These are phyloP conservation scores for Trichoplusia ni DNA, from an alignment of 1,140 invertebrate species.

Conservation along the genomic window DNA sequence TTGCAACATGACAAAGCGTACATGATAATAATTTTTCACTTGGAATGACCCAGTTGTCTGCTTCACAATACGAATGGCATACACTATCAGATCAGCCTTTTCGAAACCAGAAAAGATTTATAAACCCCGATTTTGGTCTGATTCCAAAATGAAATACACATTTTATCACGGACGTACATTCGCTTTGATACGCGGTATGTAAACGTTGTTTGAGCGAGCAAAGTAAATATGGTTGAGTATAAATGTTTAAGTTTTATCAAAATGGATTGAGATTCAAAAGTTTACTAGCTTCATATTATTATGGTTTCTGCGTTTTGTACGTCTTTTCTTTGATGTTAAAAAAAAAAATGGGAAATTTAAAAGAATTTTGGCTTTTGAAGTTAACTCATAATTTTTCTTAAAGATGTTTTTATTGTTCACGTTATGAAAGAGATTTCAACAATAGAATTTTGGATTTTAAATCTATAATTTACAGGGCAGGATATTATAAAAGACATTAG, in stretches of 20 bases:
- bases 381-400: too few relatives aligned
- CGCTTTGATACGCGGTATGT: slow-evolving; percentile 8
- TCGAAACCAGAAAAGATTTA: slow-evolving; percentile 37
- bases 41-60: slow-evolving; percentile 31
- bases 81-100: slow-evolving; percentile 37
- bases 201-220: slow-evolving; percentile 1
- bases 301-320: background rate
- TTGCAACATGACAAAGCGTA: slow-evolving; percentile 4
- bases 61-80: slow-evolving; percentile 19
- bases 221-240: slow-evolving; percentile 1
- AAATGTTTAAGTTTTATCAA: slow-evolving; percentile 12
- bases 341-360: too few relatives aligned
- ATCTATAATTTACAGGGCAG: too few relatives aligned
- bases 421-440: too few relatives aligned
- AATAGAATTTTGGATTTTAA: too few relatives aligned
- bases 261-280: slow-evolving; percentile 5
- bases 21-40: slow-evolving; percentile 43
- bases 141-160: slow-evolving; percentile 33
- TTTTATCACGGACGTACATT: background rate
- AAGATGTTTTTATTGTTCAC: too few relatives aligned
- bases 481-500: too few relatives aligned
- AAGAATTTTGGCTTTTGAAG: too few relatives aligned
- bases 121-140: slow-evolving; percentile 4
- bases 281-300: background rate
- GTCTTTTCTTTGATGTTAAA: too few relatives aligned